These are phyloP conservation scores for Bubalus kerabau DNA, from an alignment of 2,113 vertebrate species.

Conservation along the genomic window DNA sequence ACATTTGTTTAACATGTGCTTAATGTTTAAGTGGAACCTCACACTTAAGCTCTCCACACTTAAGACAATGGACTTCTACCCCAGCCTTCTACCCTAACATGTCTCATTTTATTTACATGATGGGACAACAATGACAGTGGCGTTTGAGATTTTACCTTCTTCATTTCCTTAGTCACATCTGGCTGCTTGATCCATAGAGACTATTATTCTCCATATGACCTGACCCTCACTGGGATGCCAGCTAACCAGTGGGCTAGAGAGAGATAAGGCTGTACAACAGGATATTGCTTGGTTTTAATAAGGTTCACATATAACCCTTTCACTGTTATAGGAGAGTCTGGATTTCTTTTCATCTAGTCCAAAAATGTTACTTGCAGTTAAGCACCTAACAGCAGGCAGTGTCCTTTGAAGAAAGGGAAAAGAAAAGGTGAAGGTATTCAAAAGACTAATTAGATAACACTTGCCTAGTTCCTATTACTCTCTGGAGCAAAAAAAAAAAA, in stretches of 20 bases:
- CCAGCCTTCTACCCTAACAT: background rate
- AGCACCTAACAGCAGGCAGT: background rate
- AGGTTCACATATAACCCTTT: conserved; percentile 13
- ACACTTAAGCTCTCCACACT: background rate
- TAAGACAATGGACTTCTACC: background rate
- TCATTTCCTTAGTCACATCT: background rate
- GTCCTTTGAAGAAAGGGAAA: background rate
- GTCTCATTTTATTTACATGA: background rate
- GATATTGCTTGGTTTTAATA: background rate
- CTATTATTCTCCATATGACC: background rate
- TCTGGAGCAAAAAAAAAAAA: background rate
- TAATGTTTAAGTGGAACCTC: background rate
- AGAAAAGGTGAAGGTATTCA: background rate
- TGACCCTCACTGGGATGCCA: background rate
- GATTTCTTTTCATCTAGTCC: conserved; percentile 2
- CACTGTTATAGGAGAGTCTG: background rate
- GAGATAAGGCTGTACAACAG: background rate
- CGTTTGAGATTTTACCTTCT: background rate
- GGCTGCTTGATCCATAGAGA: background rate
- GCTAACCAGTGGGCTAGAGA: background rate
- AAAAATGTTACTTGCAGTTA: background rate
- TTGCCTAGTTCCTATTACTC: background rate
- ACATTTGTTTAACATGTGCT: background rate
- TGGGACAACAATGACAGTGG: background rate
- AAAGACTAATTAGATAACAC: conserved; percentile 3